Conservation (phyloP, 2,888 invertebrate species). For the Salticus scenicus region DNA sequence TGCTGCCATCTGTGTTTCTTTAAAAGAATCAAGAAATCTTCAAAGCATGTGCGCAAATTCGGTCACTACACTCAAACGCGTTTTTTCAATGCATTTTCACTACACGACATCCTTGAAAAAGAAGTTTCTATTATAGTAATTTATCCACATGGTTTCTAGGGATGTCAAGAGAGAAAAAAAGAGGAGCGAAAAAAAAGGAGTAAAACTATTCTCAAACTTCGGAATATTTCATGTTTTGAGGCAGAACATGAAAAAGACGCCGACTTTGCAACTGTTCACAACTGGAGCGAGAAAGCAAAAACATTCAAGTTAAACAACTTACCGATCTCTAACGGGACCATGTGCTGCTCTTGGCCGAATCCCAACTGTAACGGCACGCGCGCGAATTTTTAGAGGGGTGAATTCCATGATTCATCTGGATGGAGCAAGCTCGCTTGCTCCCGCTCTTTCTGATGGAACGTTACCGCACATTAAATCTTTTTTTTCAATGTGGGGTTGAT, state of each 20-base stretch:
- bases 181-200: not conserved
- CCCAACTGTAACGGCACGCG: conserved; percentile 63
- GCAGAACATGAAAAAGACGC: not conserved
- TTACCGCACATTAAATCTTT: conserved; percentile 41
- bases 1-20: too few relatives aligned
- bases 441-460: conserved; percentile 25
- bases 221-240: too few relatives aligned
- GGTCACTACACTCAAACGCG: too few relatives aligned
- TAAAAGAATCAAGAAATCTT: too few relatives aligned
- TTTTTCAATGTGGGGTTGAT: conserved; percentile 48
- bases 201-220: too few relatives aligned
- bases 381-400: conserved; percentile 4
- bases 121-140: too few relatives aligned
- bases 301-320: not conserved
- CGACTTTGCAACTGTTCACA: not conserved
- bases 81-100: too few relatives aligned
- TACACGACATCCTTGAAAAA: too few relatives aligned
- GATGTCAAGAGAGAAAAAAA: too few relatives aligned
- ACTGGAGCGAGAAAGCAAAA: not conserved
- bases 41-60: too few relatives aligned
- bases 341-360: conserved; percentile 28
- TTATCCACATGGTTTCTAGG: too few relatives aligned
- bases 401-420: conserved; percentile 32
- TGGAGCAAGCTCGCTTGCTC: conserved; percentile 29
- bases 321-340: conserved; percentile 15